Conservation (phyloP, 2,888 invertebrate species). For the Leptothorax acervorum region DNA sequence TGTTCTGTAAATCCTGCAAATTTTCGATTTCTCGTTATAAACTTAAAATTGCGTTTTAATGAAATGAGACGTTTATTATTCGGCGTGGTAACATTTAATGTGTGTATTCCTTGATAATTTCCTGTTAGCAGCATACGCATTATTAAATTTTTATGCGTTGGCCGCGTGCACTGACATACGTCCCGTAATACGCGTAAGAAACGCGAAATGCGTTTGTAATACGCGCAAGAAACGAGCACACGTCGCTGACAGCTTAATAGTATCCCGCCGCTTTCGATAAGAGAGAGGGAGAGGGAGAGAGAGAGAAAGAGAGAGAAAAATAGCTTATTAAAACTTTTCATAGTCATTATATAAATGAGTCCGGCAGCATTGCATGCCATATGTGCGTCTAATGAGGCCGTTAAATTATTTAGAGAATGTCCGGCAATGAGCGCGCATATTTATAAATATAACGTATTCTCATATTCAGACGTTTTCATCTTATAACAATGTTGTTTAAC, state of each 20-base stretch:
- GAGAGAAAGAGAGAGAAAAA: conserved; percentile 14
- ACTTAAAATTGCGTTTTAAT: neutral
- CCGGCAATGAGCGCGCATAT: neutral
- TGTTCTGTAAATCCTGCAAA: neutral
- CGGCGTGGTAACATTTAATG: neutral
- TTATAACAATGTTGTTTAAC: conserved; percentile 8
- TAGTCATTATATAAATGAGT: conserved; percentile 38
- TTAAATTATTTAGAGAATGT: conserved; percentile 44
- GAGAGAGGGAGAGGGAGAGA: neutral
- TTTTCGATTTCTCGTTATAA: neutral
- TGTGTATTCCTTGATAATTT: conserved; percentile 1
- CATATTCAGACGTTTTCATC: conserved; percentile 20
- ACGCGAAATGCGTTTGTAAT: conserved; percentile 29
- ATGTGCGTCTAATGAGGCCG: conserved; percentile 37
- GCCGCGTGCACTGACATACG: neutral
- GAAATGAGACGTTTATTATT: conserved; percentile 5
- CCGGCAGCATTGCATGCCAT: conserved; percentile 18
- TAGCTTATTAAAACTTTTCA: conserved; percentile 40
- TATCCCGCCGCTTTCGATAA: conserved; percentile 18
- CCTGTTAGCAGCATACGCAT: neutral
- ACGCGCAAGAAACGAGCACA: conserved; percentile 13
- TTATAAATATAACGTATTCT: neutral
- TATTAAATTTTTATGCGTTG: conserved; percentile 24
- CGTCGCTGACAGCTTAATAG: conserved; percentile 33
- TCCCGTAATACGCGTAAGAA: conserved; percentile 15